Base-by-base conservation (phyloP, 2,113 vertebrate genomes). In the Cyphomyrus discorhynchus region DNA sequence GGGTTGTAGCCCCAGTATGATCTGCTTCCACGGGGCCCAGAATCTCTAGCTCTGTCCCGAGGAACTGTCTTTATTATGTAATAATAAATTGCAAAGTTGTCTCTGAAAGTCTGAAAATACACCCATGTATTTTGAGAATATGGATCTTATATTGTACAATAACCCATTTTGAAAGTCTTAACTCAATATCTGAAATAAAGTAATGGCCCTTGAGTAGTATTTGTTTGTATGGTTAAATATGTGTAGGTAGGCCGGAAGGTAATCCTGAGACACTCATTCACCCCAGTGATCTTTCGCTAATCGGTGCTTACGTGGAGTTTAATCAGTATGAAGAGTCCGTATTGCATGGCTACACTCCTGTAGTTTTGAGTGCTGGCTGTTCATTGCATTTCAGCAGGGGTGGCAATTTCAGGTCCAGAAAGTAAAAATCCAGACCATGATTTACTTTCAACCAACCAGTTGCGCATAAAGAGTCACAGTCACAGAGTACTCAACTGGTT, bases 301-400 rank as follows among this genome's bases (percentile, higher is more conserved):
- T 77, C 39, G 0, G 93, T 94, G 94, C 94, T 92, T 91, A 91
- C 88, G 90, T 94, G 91, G 91, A 92, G 92, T 91, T 15, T 47
- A 24, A 24, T 13, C 35, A 66, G 58, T 88, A 56, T 88, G 42
- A 27, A 62, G 42, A 62, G 31, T 21, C 35, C 39, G 47, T 85
- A 35, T 9, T 47, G 82, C 89, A 66, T 74, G 56, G 13, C 74
- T 4, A 3, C n/a, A 0, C 35, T 49, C 9, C 83, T 46, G 24
- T 21, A 82, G 15, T 90, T 50, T 5, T 21, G n/a, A 27, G 42
- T 35, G n/a, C 24, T 86, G 45, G 39, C 47, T 86, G 5, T 50
- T 31, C 39, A 35, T 10, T 62, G 24, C 35, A 62, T 53, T 66
- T 90, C 27, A 70, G 80, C 50, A 52, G 13, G 17, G 13, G 3